A percentile compares a stretch with the other conserved stretches of the same genome.
phyloP scores from a whole-genome alignment of 1,140 invertebrate species.

The Zaprionus vittiger region DNA sequence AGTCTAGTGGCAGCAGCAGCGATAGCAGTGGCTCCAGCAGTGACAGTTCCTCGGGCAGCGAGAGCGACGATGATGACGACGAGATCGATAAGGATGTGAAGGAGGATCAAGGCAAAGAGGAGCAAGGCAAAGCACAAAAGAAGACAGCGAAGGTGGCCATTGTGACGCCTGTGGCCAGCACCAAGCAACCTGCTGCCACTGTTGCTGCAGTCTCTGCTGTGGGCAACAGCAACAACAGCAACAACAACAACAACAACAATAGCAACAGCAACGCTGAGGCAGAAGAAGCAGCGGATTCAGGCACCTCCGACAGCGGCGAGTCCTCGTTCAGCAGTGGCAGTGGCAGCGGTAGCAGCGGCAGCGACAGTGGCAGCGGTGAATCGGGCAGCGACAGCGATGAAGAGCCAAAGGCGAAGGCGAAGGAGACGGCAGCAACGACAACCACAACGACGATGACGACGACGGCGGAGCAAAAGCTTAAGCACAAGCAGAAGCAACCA shows the following conservation, averaged over 20 bases:
- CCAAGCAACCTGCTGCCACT: not conserved
- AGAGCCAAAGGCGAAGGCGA: not conserved
- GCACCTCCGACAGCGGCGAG: conserved; percentile 74
- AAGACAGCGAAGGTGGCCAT: conserved; percentile 6
- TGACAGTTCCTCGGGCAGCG: conserved; percentile 58
- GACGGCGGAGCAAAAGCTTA: conserved; percentile 30
- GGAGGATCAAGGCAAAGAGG: not conserved
- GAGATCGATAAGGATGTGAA: conserved; percentile 41
- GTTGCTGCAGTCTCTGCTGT: not conserved
- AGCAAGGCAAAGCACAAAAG: conserved; percentile 30
- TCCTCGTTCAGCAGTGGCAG: conserved; percentile 75
- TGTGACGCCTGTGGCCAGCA: conserved; percentile 3
- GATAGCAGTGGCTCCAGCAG: conserved; percentile 58
- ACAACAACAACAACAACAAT: conserved; percentile 67
- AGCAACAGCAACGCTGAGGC: conserved; percentile 48
- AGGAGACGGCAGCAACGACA: not conserved
- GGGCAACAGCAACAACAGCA: conserved; percentile 29
- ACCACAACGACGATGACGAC: conserved; percentile 16
- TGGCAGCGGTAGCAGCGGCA: conserved; percentile 52
- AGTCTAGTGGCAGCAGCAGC: conserved; percentile 54
- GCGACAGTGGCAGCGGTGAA: conserved; percentile 12
- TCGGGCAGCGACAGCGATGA: conserved; percentile 32
- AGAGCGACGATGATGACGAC: conserved; percentile 59
- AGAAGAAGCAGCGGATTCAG: conserved; percentile 44
- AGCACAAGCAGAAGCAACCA: conserved; percentile 25